These are phyloP conservation scores for Lepus timidus DNA, from an alignment of 2,113 vertebrate genomes.

Conservation along the genomic window DNA sequence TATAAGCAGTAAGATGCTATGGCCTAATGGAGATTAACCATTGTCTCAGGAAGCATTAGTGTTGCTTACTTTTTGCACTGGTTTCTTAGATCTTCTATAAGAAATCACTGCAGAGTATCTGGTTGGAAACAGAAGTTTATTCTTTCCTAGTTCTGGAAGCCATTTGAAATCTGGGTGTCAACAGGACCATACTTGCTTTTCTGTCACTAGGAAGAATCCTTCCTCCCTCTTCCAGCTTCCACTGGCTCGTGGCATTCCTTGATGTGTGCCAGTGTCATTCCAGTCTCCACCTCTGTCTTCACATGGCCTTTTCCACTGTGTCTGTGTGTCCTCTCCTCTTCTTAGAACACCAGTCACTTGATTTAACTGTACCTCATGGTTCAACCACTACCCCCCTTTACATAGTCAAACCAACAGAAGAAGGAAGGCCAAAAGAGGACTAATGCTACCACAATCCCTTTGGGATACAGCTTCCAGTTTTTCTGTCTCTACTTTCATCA, in stretches of 20 bases:
- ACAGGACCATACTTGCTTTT: neutral
- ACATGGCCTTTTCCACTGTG: neutral
- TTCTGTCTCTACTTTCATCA: too few species aligned
- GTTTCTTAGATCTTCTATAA: neutral
- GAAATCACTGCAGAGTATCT: neutral
- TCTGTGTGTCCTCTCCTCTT: neutral
- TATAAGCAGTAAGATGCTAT: neutral
- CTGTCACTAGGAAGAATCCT: neutral
- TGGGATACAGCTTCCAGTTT: neutral
- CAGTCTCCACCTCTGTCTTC: neutral
- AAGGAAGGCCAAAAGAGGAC: neutral
- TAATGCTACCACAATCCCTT: neutral
- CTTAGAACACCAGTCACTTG: neutral
- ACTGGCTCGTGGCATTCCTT: neutral
- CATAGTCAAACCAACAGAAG: neutral
- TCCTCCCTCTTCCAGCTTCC: neutral
- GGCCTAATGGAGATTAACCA: neutral
- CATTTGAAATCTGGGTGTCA: neutral
- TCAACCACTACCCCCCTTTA: neutral
- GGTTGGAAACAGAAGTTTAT: neutral
- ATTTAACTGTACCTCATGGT: neutral
- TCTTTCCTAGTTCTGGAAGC: neutral
- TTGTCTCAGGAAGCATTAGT: neutral
- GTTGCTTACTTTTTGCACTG: neutral
- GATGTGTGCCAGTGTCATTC: neutral